Base-by-base conservation (phyloP, 2,113 vertebrate genomes). In the Antennarius striatus region DNA sequence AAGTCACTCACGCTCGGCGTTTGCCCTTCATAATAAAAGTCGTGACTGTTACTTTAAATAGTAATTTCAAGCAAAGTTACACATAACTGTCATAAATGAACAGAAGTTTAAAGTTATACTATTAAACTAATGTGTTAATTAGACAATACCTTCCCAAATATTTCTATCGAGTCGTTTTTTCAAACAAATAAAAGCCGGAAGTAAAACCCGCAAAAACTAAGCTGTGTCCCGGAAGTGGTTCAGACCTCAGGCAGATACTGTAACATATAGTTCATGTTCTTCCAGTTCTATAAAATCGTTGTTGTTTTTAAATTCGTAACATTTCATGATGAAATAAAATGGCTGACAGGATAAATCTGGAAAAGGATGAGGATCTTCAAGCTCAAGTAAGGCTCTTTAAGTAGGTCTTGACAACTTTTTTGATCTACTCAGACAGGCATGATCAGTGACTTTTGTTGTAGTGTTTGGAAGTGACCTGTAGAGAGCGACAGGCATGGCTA, bases 351-450 rank as follows among this genome's bases (percentile, higher is more conserved):
- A 56, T 63, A 70, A 63, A 50, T 61, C n/a, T 36, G 14, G 91
- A 74, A 46, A 79, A 80, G 77, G 86, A 61, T 12, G 84, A 6
- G n/a, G 90, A 93, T 65, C 85, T 93, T 7, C 91, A 88, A 71
- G 43, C 85, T 80, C 92, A 93, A 80, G 92, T 93, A 77, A 84
- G 82, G 77, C 13, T 56, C 1, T 3, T 0, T 54, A 11, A 17
- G 60, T 2, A 7, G 1, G 5, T 43, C 16, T 42, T n/a, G 68
- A 17, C 46, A 46, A 6, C 11, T 39, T 55, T 3, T 29, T 3
- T 46, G 14, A 56, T 29, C 4, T 54, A 49, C 17, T 72, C 9
- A 56, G 15, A 29, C 30, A 46, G 4, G 12, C 40, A n/a, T 36
- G 50, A 40, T 56, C 32, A 36, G 32, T 36, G 32, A 36, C 32